These are phyloP conservation scores for Agrilus planipennis DNA, from an alignment of 1,140 invertebrate genomes.

Conservation along the genomic window DNA sequence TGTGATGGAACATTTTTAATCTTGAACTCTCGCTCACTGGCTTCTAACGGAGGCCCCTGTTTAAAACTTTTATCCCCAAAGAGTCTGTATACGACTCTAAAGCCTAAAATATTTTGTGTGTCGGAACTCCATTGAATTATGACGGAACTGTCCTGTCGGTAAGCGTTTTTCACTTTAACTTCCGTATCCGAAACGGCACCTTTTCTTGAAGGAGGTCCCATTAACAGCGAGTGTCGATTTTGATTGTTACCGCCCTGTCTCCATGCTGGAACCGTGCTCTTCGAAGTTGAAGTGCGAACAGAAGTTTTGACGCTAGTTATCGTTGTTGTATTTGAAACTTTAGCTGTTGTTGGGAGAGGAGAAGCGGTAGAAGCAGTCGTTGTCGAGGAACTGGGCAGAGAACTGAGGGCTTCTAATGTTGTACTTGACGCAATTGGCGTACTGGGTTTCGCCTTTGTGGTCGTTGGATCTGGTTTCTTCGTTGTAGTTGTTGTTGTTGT, in stretches of 20 bases:
- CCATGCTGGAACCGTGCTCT: conserved; percentile 31
- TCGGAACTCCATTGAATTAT: conserved; percentile 87
- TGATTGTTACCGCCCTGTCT: conserved; percentile 29
- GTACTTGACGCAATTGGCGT: conserved; percentile 29
- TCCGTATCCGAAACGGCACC: conserved; percentile 54
- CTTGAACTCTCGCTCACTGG: conserved; percentile 79
- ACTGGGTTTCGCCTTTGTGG: conserved; percentile 24
- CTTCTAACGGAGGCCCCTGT: conserved; percentile 73
- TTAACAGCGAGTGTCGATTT: conserved; percentile 53
- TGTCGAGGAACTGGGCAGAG: too few species aligned
- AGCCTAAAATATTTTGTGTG: conserved; percentile 71
- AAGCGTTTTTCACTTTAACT: conserved; percentile 73
- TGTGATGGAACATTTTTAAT: conserved; percentile 83
- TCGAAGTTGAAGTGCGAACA: conserved; percentile 21
- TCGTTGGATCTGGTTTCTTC: conserved; percentile 23
- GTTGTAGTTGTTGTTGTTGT: conserved; percentile 21
- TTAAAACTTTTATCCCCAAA: conserved; percentile 86
- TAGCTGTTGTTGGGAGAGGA: conserved; percentile 26
- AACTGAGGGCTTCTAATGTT: too few species aligned
- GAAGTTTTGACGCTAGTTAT: conserved; percentile 21
- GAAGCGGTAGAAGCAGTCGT: conserved; percentile 27
- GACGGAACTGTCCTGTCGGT: conserved; percentile 74
- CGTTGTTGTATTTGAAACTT: conserved; percentile 22
- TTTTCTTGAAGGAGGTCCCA: conserved; percentile 52
- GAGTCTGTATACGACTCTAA: conserved; percentile 76